phyloP scores from a whole-genome alignment of 2,888 invertebrate genomes.

The Calameuta pallipes region DNA sequence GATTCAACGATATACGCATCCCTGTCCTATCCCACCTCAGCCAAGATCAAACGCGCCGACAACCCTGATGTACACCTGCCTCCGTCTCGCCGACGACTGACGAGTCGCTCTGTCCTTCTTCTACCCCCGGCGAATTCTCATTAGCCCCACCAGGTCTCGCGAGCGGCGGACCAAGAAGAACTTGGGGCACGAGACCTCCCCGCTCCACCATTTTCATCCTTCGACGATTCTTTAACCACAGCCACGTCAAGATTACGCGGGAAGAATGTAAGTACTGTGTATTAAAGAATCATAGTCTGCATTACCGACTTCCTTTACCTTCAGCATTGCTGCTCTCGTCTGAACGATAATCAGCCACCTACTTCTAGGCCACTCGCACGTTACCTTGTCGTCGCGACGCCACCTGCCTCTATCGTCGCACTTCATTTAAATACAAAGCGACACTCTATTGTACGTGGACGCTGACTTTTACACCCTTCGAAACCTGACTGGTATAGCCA shows the following conservation, averaged over 20 bases:
- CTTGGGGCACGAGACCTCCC: conserved; percentile 21
- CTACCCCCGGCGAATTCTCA: conserved; percentile 25
- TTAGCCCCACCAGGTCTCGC: background rate
- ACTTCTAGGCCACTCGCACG: background rate
- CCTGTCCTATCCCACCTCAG: conserved; percentile 36
- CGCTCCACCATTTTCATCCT: conserved; percentile 18
- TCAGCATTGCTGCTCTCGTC: background rate
- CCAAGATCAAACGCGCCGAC: conserved; percentile 57
- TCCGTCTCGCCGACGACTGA: conserved; percentile 37
- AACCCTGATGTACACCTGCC: conserved; percentile 52
- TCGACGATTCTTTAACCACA: conserved; percentile 3
- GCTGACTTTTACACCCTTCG: background rate
- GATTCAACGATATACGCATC: conserved; percentile 45
- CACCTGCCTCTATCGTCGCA: background rate
- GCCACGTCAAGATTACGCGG: background rate
- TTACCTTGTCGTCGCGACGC: background rate
- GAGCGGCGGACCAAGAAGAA: background rate
- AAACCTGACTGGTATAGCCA: background rate
- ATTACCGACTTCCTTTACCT: background rate
- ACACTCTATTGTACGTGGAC: background rate
- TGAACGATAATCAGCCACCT: background rate
- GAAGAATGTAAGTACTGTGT: background rate
- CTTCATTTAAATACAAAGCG: background rate
- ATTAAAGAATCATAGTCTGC: background rate
- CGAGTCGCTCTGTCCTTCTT: conserved; percentile 17